Evolutionary conservation across 2,113 vertebrate genomes (phyloP).

Genomic region (Cebidichthys violaceus): DNA sequence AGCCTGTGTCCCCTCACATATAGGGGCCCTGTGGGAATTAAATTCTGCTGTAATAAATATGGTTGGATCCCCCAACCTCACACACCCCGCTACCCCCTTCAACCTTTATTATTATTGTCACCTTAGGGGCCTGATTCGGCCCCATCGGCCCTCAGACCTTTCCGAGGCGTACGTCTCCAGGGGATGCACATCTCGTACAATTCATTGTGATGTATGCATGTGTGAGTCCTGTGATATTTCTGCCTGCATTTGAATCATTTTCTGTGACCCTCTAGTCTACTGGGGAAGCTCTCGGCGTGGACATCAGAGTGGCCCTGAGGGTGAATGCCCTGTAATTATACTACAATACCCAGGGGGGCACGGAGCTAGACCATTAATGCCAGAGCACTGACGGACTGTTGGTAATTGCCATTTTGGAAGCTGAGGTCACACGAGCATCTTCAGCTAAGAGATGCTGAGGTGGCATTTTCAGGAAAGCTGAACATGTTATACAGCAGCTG

Average conservation of each 20-base stretch:
- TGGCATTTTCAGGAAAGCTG: slow-evolving; percentile 37
- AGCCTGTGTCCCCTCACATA: slow-evolving; percentile 52
- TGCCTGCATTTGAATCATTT: slow-evolving; percentile 8
- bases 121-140: slow-evolving; percentile 56
- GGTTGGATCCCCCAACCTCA: slow-evolving; percentile 16
- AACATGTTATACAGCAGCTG: background rate
- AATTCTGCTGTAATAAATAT: slow-evolving; percentile 57
- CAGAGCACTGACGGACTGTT: slow-evolving; percentile 68
- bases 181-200: slow-evolving; percentile 14
- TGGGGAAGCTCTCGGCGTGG: slow-evolving; percentile 42
- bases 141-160: slow-evolving; percentile 54
- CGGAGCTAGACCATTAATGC: slow-evolving; percentile 57
- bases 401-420: slow-evolving; percentile 59
- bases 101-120: slow-evolving; percentile 66
- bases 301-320: slow-evolving; percentile 54
- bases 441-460: slow-evolving; percentile 43
- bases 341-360: slow-evolving; percentile 68
- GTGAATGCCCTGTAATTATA: slow-evolving; percentile 71
- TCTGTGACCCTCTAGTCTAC: background rate
- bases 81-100: slow-evolving; percentile 14
- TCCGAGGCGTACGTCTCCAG: slow-evolving; percentile 7
- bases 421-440: slow-evolving; percentile 48
- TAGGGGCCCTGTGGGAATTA: slow-evolving; percentile 66
- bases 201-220: slow-evolving; percentile 29
- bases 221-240: slow-evolving; percentile 26